Base-by-base conservation (phyloP, 2,888 invertebrate species). In the Pseudococcus jackbeardsleyi region DNA sequence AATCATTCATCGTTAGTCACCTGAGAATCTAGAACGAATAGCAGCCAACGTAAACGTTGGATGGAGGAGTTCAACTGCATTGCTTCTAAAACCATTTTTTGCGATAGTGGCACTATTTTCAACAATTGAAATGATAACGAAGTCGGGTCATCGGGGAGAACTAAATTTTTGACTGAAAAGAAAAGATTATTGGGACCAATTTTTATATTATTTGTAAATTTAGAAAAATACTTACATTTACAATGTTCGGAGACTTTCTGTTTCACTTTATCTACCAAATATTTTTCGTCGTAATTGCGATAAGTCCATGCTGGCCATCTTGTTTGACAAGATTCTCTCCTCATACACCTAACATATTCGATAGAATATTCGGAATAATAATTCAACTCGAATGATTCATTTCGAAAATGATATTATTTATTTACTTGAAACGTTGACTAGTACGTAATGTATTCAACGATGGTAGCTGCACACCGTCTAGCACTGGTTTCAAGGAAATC, bases 231-330 rank as follows among this genome's bases (percentile, higher is more conserved):
- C 88, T 39, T 82, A 88, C 88, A 79, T 39, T 64, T 86, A 72
- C 86, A 86, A 19, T 86, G 46, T 39, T 59, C 33, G 9, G 50
- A 33, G 0, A 88, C 26, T 82, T 88, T 88, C 15, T 91, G 90
- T 82, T 91, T 91, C 85, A 92, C 92, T 91, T 90, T 92, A 91
- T 89, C 92, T 84, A 91, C 93, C 90, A 91, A 91, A 90, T 90
- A 91, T 89, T 92, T 92, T 89, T 92, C 91, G 90, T 95, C 94
- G 90, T 95, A 95, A 90, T 94, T 93, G 89, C 93, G 93, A 90
- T 94, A 94, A 0, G 95, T 93, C 93, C 94, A 95, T 1, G 92
- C 91, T 2, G 95, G 95, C 94, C 94, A 95, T 19, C 92, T 91
- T 0, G 94, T 94, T 84, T 93, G 92, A 33, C 92, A 91, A 1